A percentile compares a stretch with the other conserved stretches of the same genome.
These are phyloP conservation scores for Perdita meconis DNA, from an alignment of 2,888 invertebrate genomes.

Conservation along the genomic window DNA sequence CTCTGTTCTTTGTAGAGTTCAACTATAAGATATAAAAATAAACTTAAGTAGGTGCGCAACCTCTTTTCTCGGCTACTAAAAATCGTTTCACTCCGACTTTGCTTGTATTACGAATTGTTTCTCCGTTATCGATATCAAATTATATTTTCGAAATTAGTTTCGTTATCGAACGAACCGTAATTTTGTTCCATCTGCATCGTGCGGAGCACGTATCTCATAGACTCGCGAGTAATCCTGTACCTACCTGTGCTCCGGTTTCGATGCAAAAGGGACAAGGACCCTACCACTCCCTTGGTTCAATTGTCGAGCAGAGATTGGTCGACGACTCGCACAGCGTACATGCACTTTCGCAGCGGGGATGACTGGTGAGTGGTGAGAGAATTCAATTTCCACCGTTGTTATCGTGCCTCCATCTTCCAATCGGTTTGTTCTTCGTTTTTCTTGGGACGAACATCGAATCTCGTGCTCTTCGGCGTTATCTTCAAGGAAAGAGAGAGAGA, in stretches of 20 bases:
- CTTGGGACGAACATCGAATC: slow-evolving; percentile 48
- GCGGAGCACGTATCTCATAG: not conserved
- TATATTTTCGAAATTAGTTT: too few relatives aligned
- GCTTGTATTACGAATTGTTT: too few relatives aligned
- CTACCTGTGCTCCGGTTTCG: slow-evolving; percentile 60
- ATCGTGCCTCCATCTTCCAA: slow-evolving; percentile 80
- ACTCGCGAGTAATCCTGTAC: slow-evolving; percentile 30
- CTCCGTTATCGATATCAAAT: too few relatives aligned
- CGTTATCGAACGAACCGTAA: too few relatives aligned
- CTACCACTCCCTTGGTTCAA: slow-evolving; percentile 56
- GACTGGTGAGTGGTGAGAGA: slow-evolving; percentile 82
- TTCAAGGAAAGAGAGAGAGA: not conserved
- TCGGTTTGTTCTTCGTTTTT: slow-evolving; percentile 69
- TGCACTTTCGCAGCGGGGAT: slow-evolving; percentile 77
- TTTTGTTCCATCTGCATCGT: not conserved
- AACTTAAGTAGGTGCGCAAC: too few relatives aligned
- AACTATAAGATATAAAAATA: too few relatives aligned
- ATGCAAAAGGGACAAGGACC: slow-evolving; percentile 65
- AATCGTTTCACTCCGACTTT: too few relatives aligned
- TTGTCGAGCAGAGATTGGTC: slow-evolving; percentile 55
- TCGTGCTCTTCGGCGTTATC: not conserved
- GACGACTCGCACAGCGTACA: slow-evolving; percentile 53
- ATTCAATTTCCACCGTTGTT: slow-evolving; percentile 82
- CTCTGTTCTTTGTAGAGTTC: too few relatives aligned
- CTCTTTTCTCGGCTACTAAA: too few relatives aligned